Evolutionary conservation across 2,888 invertebrate genomes (phyloP).

Genomic region (Pollenia amentaria): DNA sequence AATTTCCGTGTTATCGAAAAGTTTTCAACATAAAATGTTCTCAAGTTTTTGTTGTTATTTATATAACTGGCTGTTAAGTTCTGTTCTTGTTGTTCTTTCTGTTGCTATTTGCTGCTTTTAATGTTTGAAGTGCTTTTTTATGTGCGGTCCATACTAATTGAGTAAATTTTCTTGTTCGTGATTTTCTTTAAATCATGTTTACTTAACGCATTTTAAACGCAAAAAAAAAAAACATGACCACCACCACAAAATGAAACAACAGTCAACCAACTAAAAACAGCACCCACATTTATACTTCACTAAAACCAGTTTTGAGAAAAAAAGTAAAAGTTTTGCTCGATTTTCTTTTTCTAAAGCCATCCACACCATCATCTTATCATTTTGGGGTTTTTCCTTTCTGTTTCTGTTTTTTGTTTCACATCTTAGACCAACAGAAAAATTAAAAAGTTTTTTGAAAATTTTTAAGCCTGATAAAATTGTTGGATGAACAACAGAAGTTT

Average conservation of each 20-base stretch:
- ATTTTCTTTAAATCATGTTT: constrained; percentile 68
- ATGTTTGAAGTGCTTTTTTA: constrained; percentile 57
- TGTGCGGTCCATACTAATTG: constrained; percentile 71
- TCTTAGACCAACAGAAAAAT: constrained; percentile 16
- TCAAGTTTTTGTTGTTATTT: constrained; percentile 15
- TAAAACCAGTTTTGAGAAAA: not conserved
- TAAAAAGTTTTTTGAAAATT: constrained; percentile 54
- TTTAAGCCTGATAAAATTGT: constrained; percentile 57
- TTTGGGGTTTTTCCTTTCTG: not conserved
- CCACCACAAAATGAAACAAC: constrained; percentile 45
- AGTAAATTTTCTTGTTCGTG: constrained; percentile 64
- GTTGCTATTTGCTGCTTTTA: not conserved
- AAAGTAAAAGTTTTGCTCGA: constrained; percentile 27
- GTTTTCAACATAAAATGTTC: constrained; percentile 43
- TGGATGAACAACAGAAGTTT: constrained; percentile 5
- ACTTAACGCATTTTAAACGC: constrained; percentile 68
- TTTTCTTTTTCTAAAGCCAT: constrained; percentile 22
- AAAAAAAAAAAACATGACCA: constrained; percentile 64
- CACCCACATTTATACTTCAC: constrained; percentile 2
- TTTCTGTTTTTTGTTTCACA: not conserved
- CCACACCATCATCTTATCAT: constrained; percentile 27
- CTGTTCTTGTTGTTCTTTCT: constrained; percentile 29
- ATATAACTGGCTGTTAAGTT: not conserved
- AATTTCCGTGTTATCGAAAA: constrained; percentile 45
- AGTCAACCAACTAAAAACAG: constrained; percentile 17